Base-by-base conservation (phyloP, 2,888 invertebrate genomes). In the Eudasyphora cyanicolor region DNA sequence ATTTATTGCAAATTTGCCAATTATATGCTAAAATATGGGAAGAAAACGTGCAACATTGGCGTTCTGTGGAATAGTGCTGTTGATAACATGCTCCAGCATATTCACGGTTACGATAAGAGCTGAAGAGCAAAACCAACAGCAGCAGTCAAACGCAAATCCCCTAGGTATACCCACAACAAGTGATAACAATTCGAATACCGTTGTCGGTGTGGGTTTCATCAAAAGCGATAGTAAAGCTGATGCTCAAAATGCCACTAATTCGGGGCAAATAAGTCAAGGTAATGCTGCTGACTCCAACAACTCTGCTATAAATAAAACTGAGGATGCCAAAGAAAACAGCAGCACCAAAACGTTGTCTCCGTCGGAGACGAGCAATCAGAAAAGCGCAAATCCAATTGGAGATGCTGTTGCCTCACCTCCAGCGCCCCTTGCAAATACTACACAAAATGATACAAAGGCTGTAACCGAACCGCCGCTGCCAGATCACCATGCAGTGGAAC, bases 401-500 rank as follows among this genome's bases (percentile, higher is more conserved):
- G 29, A 51, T 29, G 2, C 76, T 32, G 49, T 42, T 10, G 27
- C 60, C 12, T 35, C n/a, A 35, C 62, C 12, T 19, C 57, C 57
- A 60, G 6, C 67, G 27, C 17, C 75, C 0, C 0, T 73, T 14
- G 60, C 51, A 2, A 87, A 86, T 27, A 60, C 79, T 4, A 86
- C 86, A 8, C 85, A 86, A 24, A 91, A 90, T 80, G 79, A 79
- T 0, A 88, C 94, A 1, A 93, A 94, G 1, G 93, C 94, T 45
- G 95, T 95, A 0, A 95, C 95, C 0, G 96, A 97, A 89, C 95
- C 96, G 7, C 95, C 96, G 7, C 92, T 98, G 54, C 98, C 98
- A 0, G 96, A 96, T 87, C 96, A 97, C 90, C 97, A 96, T 87
- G 96, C 98, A 1, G 98, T 98, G 1, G 98, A 99, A 93, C 97